Percentiles rank a stretch among this genome's conserved stretches.
Evolutionary conservation across 2,797 vertebrate species (phyloP).

Genomic region (Esox lucius): DNA sequence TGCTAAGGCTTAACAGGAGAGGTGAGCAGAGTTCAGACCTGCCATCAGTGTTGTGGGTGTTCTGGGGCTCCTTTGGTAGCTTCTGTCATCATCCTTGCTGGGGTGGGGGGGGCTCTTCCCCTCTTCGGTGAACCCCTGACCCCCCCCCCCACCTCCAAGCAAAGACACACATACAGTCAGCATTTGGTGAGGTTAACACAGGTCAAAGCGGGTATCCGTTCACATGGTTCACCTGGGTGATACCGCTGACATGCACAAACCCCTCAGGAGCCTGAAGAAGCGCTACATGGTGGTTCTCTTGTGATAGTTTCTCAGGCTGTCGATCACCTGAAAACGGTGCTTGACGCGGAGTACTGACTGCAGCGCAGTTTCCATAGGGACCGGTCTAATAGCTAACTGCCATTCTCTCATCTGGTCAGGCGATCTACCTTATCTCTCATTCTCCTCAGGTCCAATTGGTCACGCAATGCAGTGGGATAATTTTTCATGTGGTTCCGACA

Average conservation of each 20-base stretch:
- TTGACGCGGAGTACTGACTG: slow-evolving; percentile 64
- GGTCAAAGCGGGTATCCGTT: slow-evolving; percentile 45
- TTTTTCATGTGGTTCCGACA: slow-evolving; percentile 63
- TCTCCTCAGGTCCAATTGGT: slow-evolving; percentile 69
- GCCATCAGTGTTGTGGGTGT: slow-evolving; percentile 8
- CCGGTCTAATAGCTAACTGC: slow-evolving; percentile 44
- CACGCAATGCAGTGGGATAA: slow-evolving; percentile 45
- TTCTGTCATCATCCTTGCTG: slow-evolving; percentile 23
- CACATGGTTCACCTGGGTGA: slow-evolving; percentile 26
- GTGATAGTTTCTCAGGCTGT: slow-evolving; percentile 64
- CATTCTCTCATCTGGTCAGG: slow-evolving; percentile 58
- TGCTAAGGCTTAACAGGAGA: slow-evolving; percentile 30
- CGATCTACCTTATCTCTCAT: slow-evolving; percentile 63
- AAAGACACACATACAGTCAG: slow-evolving; percentile 4
- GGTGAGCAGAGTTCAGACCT: slow-evolving; percentile 23
- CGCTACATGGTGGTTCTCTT: slow-evolving; percentile 51
- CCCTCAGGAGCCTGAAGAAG: slow-evolving; percentile 42
- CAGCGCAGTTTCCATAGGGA: slow-evolving; percentile 55
- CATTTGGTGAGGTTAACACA: slow-evolving; percentile 15
- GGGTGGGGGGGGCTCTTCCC: slow-evolving; percentile 8
- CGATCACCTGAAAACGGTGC: slow-evolving; percentile 55
- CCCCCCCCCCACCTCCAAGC: slow-evolving; percentile 12
- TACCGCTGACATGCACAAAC: slow-evolving; percentile 36
- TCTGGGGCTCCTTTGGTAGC: slow-evolving; percentile 30
- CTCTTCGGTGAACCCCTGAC: slow-evolving; percentile 26